Percentiles rank a stretch among this genome's conserved stretches.
Evolutionary conservation across 2,888 invertebrate species (phyloP).

Genomic region (Lasioglossum malachurum): DNA sequence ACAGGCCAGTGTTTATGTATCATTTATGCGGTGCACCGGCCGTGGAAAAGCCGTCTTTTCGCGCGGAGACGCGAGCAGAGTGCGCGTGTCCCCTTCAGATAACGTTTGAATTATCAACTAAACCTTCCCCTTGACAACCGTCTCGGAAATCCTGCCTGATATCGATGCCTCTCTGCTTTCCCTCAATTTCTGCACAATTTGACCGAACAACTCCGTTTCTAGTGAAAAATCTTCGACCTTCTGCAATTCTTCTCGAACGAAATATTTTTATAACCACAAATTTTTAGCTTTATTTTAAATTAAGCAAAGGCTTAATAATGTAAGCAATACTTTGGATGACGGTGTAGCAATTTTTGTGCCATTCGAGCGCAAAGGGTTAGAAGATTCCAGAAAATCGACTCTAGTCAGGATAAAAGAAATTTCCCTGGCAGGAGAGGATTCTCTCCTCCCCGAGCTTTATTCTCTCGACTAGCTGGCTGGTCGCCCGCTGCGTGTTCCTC

Average conservation of each 20-base stretch:
- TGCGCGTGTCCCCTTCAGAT: conserved; percentile 42
- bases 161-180: not conserved
- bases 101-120: conserved; percentile 48
- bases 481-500: not conserved
- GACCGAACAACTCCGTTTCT: not conserved
- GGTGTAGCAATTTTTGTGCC: not conserved
- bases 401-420: not conserved
- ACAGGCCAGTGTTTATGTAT: conserved; percentile 72
- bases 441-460: not conserved
- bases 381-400: not conserved
- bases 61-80: conserved; percentile 9
- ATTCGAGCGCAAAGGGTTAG: not conserved
- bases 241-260: not conserved
- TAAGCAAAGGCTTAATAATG: no score
- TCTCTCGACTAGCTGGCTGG: not conserved
- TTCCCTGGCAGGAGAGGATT: not conserved
- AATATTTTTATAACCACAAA: not conserved
- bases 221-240: not conserved
- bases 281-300: no score
- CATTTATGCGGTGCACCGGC: conserved; percentile 69
- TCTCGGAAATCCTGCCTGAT: not conserved
- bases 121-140: not conserved
- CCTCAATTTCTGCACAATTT: not conserved
- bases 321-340: no score
- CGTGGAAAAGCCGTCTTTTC: conserved; percentile 60